Evolutionary conservation across 2,113 vertebrate species (phyloP), one percentile per base, ranked within the genome.

Genomic region (Pterocles gutturalis): DNA sequence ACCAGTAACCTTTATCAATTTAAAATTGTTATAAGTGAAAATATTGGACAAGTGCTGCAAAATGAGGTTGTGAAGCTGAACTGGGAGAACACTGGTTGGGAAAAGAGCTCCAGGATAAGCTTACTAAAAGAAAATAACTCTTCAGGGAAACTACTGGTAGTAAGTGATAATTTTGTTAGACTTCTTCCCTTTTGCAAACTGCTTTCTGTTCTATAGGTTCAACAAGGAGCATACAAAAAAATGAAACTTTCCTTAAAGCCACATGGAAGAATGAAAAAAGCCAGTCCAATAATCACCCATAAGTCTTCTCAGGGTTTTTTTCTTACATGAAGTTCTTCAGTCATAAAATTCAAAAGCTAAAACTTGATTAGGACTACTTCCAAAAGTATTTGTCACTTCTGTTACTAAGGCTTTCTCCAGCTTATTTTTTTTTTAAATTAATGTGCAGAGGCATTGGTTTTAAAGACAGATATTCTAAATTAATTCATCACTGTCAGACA

Each of bases 331-430:
- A 97, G 43, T 91, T 90, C n/a, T 86, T 94, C 46, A 19, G 70
- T 88, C 61, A 33, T 96, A 89, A 97, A 96, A 96, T 97, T 86
- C 65, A 94, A 95, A 87, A 77, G 24, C 84, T 71, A 93, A 94
- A 88, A 89, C 89, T 95, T 75, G 66, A 85, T 82, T 95, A 94
- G 51, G 51, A 71, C 41, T 94, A 33, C 58, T 71, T 95, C 82
- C 86, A 98, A 71, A 57, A 89, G 29, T 41, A 75, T 55, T 72
- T 85, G 41, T 87, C 41, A 55, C 14, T 94, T 97, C 41, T 89
- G 51, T 90, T 93, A 90, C n/a, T 77, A 62, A 62, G 49, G 8
- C 4, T 58, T 88, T 88, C 75, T 65, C 9, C 17, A 69, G 5
- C 1, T 13, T 62, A 82, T 11, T 53, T 8, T 71, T n/a, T 58